These are phyloP conservation scores for Peribatodes rhomboidaria DNA, from an alignment of 2,888 invertebrate species.

Conservation along the genomic window DNA sequence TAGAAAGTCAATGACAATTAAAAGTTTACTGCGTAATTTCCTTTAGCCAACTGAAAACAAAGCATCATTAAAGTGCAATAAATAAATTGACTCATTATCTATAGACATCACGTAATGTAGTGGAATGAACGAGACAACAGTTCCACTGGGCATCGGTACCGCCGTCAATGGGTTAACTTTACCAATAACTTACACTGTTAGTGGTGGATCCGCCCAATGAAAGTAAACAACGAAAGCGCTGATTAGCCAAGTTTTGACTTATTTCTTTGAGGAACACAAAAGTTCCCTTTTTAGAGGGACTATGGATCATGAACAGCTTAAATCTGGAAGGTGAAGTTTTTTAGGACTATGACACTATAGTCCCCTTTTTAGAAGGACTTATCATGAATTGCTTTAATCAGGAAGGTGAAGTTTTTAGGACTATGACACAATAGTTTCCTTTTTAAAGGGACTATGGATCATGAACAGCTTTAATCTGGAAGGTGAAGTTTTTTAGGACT, in stretches of 20 bases:
- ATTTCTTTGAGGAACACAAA: conserved; percentile 24
- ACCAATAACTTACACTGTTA: conserved; percentile 55
- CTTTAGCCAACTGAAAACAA: conserved; percentile 7
- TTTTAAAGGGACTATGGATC: too few relatives aligned
- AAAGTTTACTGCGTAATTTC: not conserved
- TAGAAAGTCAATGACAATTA: too few relatives aligned
- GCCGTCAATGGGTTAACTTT: conserved; percentile 56
- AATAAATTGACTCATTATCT: conserved; percentile 33
- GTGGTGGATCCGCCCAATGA: conserved; percentile 45
- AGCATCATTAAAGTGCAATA: conserved; percentile 29
- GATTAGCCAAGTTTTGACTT: conserved; percentile 43
- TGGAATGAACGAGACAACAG: conserved; percentile 41
- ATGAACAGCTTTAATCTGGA: too few relatives aligned
- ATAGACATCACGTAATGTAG: conserved; percentile 45
- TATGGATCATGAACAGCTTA: not conserved
- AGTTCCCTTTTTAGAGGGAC: not conserved
- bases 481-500: too few relatives aligned
- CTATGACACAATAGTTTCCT: too few relatives aligned
- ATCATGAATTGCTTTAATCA: too few relatives aligned
- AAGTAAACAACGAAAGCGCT: conserved; percentile 48
- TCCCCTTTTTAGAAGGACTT: too few relatives aligned
- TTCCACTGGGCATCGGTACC: conserved; percentile 29
- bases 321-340: too few relatives aligned
- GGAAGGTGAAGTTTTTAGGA: too few relatives aligned
- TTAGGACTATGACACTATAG: too few relatives aligned